phyloP scores from a whole-genome alignment of 2,888 invertebrate genomes.

The Morinoia aosen region DNA sequence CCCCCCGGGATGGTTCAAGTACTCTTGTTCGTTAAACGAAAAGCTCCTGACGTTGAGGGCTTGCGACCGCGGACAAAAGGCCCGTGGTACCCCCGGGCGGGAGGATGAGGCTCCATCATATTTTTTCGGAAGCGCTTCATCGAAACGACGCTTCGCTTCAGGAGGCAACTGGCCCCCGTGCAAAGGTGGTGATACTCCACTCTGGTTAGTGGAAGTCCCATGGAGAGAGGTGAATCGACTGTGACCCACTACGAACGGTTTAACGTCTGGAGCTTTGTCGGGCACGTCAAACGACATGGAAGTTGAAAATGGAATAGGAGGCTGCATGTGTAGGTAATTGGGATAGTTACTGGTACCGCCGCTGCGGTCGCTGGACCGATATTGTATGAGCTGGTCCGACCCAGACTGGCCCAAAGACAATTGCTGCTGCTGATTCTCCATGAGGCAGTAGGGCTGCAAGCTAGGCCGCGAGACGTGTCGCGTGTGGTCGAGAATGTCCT shows the following conservation, averaged over 20 bases:
- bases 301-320: neutral
- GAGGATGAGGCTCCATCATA: neutral
- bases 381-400: neutral
- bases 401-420: neutral
- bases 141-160: neutral
- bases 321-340: conserved; percentile 24
- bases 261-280: conserved; percentile 8
- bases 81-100: neutral
- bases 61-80: neutral
- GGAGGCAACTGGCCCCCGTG: neutral
- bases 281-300: conserved; percentile 19
- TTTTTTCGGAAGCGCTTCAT: neutral
- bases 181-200: neutral
- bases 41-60: conserved; percentile 12
- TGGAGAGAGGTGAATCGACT: neutral
- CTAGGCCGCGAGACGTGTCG: conserved; percentile 61
- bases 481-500: conserved; percentile 67
- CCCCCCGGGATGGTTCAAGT: neutral
- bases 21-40: neutral
- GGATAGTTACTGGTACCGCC: neutral
- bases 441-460: conserved; percentile 35
- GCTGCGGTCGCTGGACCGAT: neutral
- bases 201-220: neutral
- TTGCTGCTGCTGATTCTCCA: conserved; percentile 34
- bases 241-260: conserved; percentile 39